phyloP scores from a whole-genome alignment of 2,113 vertebrate genomes.

The Mus pahari region DNA sequence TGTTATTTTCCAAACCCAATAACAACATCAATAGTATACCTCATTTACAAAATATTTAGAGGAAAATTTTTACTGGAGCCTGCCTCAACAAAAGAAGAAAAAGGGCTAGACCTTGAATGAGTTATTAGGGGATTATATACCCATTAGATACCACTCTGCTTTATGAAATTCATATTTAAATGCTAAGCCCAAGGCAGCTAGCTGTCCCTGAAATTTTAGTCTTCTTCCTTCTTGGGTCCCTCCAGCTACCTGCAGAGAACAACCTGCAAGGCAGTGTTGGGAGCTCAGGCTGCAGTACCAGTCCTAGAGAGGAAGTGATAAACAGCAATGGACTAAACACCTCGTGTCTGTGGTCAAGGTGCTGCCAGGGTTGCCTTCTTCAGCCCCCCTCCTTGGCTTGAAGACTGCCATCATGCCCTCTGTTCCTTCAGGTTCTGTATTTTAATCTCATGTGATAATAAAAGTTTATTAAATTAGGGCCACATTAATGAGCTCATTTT shows the following conservation, averaged over 20 bases:
- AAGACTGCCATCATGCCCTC: neutral
- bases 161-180: neutral
- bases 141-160: neutral
- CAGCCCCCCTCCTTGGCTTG: neutral
- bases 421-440: neutral
- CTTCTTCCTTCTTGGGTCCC: neutral
- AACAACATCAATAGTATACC: neutral
- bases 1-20: neutral
- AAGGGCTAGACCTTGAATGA: neutral
- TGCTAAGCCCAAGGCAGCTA: neutral
- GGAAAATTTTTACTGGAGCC: neutral
- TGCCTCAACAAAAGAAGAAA: neutral
- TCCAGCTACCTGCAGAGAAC: neutral
- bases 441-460: neutral
- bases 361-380: neutral
- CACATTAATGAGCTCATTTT: neutral
- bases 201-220: neutral
- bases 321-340: neutral
- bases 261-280: no score
- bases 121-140: neutral
- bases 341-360: neutral
- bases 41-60: neutral
- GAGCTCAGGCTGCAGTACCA: neutral
- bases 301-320: neutral
- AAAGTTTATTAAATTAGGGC: neutral